A percentile compares a stretch with the other conserved stretches of the same genome.
These are phyloP conservation scores for Xenus cinereus DNA, from an alignment of 2,113 vertebrate genomes.

Conservation along the genomic window DNA sequence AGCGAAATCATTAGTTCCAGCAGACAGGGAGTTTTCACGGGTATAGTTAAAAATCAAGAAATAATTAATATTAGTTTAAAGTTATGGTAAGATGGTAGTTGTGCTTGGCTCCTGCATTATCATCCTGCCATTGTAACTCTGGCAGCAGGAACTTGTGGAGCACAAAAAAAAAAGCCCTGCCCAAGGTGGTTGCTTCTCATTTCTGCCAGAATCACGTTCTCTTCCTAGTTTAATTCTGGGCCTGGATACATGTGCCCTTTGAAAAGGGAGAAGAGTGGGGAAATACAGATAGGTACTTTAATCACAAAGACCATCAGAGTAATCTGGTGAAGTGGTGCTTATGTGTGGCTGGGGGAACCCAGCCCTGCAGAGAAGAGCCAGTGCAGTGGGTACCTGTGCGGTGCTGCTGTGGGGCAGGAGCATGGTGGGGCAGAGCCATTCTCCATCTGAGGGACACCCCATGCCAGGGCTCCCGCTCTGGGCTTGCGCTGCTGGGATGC, in stretches of 20 bases:
- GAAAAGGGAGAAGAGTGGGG: background rate
- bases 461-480: background rate
- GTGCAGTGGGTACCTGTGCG: background rate
- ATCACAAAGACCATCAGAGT: background rate
- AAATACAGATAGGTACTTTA: background rate
- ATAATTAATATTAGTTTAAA: background rate
- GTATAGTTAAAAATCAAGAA: background rate
- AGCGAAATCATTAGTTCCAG: background rate
- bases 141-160: background rate
- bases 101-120: background rate
- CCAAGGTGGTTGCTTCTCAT: background rate
- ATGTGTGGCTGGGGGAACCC: rapidly evolving
- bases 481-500: rapidly evolving
- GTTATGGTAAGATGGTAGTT: background rate
- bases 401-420: background rate
- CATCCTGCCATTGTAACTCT: background rate
- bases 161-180: background rate
- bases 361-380: background rate
- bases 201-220: background rate
- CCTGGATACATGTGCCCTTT: background rate
- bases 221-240: background rate
- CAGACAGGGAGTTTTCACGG: background rate
- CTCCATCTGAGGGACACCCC: background rate
- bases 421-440: rapidly evolving
- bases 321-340: background rate